phyloP scores from a whole-genome alignment of 2,797 vertebrate species.

The Sarcophilus harrisii region DNA sequence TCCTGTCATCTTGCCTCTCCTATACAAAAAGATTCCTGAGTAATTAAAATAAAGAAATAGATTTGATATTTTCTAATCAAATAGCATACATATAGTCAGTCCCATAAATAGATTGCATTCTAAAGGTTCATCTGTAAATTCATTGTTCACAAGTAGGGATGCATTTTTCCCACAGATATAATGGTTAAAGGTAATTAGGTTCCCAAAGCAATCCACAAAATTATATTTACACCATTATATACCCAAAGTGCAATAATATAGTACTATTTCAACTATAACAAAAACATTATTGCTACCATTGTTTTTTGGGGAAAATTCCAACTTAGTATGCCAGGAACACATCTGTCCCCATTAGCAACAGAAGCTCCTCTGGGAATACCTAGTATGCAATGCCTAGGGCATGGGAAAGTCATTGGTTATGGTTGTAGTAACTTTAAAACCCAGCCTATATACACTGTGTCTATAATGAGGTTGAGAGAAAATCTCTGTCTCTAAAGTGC shows the following conservation, averaged over 20 bases:
- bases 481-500: neutral
- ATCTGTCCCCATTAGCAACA: neutral
- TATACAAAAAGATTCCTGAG: neutral
- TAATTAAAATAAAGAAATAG: neutral
- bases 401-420: neutral
- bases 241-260: neutral
- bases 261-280: neutral
- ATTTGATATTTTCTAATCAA: neutral
- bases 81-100: neutral
- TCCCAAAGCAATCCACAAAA: constrained; percentile 3
- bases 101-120: neutral
- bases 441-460: accelerated
- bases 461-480: neutral
- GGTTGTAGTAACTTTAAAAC: neutral
- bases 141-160: constrained; percentile 2
- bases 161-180: constrained; percentile 3
- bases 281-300: neutral
- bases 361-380: neutral
- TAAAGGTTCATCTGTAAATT: neutral
- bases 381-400: neutral
- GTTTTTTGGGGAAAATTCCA: neutral
- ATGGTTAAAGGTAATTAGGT: neutral
- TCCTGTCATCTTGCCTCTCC: neutral
- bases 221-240: neutral
- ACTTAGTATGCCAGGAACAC: neutral